Evolutionary conservation across 2,888 invertebrate genomes (phyloP), one percentile per base, ranked within the genome.

Genomic region (Erpobdella octoculata): DNA sequence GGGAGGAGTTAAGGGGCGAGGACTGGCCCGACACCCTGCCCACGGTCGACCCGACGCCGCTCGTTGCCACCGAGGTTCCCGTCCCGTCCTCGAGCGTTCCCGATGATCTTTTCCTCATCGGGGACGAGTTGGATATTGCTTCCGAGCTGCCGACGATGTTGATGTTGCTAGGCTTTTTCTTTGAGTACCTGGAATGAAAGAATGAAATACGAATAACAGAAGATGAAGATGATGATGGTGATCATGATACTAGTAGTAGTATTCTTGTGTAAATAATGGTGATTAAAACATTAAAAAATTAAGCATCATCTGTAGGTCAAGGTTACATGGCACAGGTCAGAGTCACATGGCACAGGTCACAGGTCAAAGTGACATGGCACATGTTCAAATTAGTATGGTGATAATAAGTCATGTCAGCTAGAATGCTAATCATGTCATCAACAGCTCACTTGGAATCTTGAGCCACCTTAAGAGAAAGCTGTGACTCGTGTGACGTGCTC

Each of bases 401-500:
- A n/a, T n/a, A n/a, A n/a, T n/a, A n/a, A n/a, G n/a, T n/a, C n/a
- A n/a, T n/a, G n/a, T n/a, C n/a, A n/a, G n/a, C n/a, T n/a, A n/a
- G n/a, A n/a, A n/a, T n/a, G n/a, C n/a, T n/a, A n/a, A n/a, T n/a
- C n/a, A n/a, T n/a, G 18, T 12, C 5, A 62, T 62, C 62, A 62
- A n/a, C 31, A 62, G 8, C 62, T 8, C 1, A 62, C 62, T 62
- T 78, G 72, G 78, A 79, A 77, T 74, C 74, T 48, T 72, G 69
- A 36, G 88, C 88, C 74, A 87, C 85, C 78, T 87, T 85, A 80
- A 87, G 87, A 69, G 88, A 89, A 74, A 92, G 86, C 83, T 93
- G 92, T 18, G 91, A 92, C 85, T 93, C 93, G 83, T 93, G 92
- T 59, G 93, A 93, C 80, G 91, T 90, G 75, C 93, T 93, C 85